Evolutionary conservation across 1,140 invertebrate genomes (phyloP).

Genomic region (Bombus superbus): DNA sequence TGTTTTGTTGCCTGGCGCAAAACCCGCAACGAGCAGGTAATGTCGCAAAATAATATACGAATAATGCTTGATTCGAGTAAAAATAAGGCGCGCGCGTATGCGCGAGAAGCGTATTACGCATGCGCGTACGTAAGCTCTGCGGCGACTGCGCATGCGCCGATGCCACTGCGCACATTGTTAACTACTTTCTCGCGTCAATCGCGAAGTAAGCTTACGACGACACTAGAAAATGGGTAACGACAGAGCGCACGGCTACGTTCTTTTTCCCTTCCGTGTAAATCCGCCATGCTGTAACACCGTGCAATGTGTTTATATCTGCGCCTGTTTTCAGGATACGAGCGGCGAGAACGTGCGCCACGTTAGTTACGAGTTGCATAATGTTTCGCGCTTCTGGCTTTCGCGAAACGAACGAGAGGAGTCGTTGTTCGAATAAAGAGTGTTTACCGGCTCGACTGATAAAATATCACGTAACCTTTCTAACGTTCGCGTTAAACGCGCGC

Average conservation of each 20-base stretch:
- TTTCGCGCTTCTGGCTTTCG: constrained; percentile 38
- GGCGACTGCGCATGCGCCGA: no score
- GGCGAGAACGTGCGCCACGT: neutral
- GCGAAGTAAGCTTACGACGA: constrained; percentile 38
- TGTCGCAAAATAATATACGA: constrained; percentile 37
- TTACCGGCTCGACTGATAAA: no score
- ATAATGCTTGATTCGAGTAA: constrained; percentile 29
- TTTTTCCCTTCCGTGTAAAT: constrained; percentile 18
- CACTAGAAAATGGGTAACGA: constrained; percentile 48
- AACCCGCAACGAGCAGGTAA: neutral
- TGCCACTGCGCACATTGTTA: neutral
- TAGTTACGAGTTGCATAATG: constrained; percentile 24
- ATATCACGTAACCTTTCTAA: neutral
- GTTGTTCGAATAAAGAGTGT: neutral
- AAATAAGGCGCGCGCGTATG: neutral
- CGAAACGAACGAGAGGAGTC: constrained; percentile 24
- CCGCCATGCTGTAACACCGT: constrained; percentile 11
- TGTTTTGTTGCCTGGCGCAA: constrained; percentile 14
- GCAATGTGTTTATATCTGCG: neutral
- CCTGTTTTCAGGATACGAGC: neutral
- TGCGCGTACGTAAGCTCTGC: no score
- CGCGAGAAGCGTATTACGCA: no score
- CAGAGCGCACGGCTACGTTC: constrained; percentile 19
- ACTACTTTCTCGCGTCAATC: constrained; percentile 34
- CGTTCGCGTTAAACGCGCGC: neutral